These are phyloP conservation scores for Rhorus exstirpatorius DNA, from an alignment of 2,888 invertebrate species.

Conservation along the genomic window DNA sequence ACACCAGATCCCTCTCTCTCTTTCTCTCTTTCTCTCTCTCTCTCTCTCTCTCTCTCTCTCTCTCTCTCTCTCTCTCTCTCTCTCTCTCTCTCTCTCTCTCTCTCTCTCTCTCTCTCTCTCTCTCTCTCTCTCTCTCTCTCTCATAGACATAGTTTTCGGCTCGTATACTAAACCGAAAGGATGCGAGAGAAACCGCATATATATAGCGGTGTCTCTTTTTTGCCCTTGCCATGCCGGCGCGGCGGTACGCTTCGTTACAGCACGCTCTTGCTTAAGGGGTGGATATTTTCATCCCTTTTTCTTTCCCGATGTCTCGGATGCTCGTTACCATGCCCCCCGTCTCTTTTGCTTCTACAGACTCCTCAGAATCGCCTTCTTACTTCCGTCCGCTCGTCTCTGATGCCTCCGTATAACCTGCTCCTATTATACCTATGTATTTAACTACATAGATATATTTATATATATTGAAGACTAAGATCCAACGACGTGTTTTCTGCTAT, in stretches of 20 bases:
- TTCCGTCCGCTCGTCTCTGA: constrained; percentile 73
- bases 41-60: constrained; percentile 3
- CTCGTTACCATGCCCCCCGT: constrained; percentile 77
- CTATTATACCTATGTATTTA: neutral
- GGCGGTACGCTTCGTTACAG: constrained; percentile 61
- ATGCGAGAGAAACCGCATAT: constrained; percentile 4
- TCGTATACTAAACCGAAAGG: constrained; percentile 28
- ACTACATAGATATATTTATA: neutral
- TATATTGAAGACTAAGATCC: constrained; percentile 60
- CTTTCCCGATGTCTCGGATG: constrained; percentile 64
- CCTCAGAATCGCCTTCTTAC: constrained; percentile 70
- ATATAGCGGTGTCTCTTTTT: constrained; percentile 38
- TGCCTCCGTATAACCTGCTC: constrained; percentile 16
- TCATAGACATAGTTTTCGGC: neutral
- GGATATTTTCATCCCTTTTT: constrained; percentile 41
- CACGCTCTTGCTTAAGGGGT: constrained; percentile 52
- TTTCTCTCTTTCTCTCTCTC: constrained; percentile 18
- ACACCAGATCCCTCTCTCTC: constrained; percentile 33
- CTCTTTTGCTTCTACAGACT: constrained; percentile 66
- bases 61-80: neutral
- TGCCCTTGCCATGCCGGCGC: constrained; percentile 51
- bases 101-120: constrained; percentile 4
- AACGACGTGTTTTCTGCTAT: constrained; percentile 83
- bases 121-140: neutral
- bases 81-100: neutral